Evolutionary conservation across 2,888 invertebrate genomes (phyloP), one percentile per base, ranked within the genome.

Genomic region (Thymelicus sylvestris): DNA sequence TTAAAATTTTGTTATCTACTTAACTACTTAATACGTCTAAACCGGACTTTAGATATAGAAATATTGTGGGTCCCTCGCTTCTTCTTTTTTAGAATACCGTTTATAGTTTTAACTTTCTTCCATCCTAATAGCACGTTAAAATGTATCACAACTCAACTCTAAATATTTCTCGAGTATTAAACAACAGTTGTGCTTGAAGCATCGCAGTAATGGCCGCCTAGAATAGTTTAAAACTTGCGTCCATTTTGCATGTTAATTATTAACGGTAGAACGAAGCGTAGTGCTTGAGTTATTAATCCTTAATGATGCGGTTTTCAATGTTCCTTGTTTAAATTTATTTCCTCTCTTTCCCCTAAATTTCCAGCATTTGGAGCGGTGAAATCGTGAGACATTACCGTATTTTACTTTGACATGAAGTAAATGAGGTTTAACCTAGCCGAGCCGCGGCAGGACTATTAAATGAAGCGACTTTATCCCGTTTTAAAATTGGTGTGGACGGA

Each of bases 231-330:
- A 64, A 70, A 65, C 47, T 60, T 31, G 7, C 24, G 59, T 50
- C 60, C 48, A 70, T 70, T 70, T 69, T 50, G 59, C 69, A 50
- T 70, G 48, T 69, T 48, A 64, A 70, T 70, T 65, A 65, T 70
- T 64, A 70, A 70, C 48, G 50, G 50, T 41, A 39, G 65, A 65
- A 59, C 57, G 38, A 15, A 38, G 44, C 52, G 63, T 13, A 38
- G 50, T 60, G 60, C 70, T 65, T 60, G 59, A 70, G 60, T 70
- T 70, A 70, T 70, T 65, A 65, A 70, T 70, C 71, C 60, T 66
- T 71, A 71, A 66, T 71, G 71, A 71, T 48, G 71, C 61, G 71
- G 71, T 61, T 71, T 60, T 47, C 59, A 60, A 65, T 60, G 71
- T 66, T 61, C 61, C n/a, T 66, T 71, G 71, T 66, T 66, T 41